Base-by-base conservation (phyloP, 2,797 vertebrate genomes). In the Myotis findleyi region DNA sequence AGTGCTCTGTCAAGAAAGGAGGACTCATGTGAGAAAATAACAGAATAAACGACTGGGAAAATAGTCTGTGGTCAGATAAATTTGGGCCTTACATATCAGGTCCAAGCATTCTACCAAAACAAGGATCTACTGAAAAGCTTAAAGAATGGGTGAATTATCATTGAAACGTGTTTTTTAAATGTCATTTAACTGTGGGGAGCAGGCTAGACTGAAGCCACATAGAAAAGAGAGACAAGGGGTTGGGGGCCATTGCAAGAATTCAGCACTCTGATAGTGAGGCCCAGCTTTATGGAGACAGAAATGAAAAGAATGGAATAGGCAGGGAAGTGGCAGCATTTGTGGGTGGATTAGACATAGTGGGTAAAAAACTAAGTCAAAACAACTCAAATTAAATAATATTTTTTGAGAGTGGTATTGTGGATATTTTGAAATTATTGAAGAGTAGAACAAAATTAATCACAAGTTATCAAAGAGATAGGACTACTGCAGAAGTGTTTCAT, bases 391-490 rank as follows among this genome's bases (percentile, higher is more conserved):
- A 12, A 72, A 25, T 66, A 12, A 87, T 47, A 16, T 81, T 84
- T 51, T 89, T 73, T 79, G 59, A 62, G 17, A 81, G 8, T 7
- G 62, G 21, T 36, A 71, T 76, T 71, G 44, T 55, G 2, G 23
- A 68, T 66, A 84, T 51, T 83, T 81, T 86, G 4, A 94, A 94
- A 68, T 69, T 76, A 3, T 21, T 90, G 17, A 5, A 93, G 9
- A 81, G 3, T 30, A 76, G 13, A 30, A 81, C 14, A 57, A 96
- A 93, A 89, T 10, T 36, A 14, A 85, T 80, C 25, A 57, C 38
- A 93, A 87, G 16, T 33, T 59, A 90, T 57, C 41, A 88, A 90
- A 96, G 76, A 59, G 5, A 87, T 51, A 84, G n/a, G 4, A 73
- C n/a, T 33, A 87, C 2, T 68, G 68, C 7, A 84, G 69, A 93